Evolutionary conservation across 2,888 invertebrate species (phyloP).

Genomic region (Priocnemis perturbator): DNA sequence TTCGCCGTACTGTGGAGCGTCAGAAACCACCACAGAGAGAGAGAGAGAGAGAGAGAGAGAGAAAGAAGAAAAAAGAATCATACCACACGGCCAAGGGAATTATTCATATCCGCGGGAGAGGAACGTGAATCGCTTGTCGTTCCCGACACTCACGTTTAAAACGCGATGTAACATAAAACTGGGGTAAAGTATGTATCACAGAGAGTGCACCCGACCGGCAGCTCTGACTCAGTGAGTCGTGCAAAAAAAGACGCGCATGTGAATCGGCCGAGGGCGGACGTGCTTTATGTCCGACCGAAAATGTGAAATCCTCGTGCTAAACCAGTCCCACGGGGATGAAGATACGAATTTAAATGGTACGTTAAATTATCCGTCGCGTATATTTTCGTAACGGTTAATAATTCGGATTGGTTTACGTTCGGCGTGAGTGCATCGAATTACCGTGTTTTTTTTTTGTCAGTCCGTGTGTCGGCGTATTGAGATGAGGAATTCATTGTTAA

Average conservation of each 20-base stretch:
- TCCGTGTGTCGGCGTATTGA: too few relatives aligned
- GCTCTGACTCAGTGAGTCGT: constrained; percentile 32
- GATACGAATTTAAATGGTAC: too few relatives aligned
- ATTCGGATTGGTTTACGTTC: too few relatives aligned
- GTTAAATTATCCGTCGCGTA: too few relatives aligned
- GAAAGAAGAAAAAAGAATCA: too few relatives aligned
- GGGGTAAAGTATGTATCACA: constrained; percentile 27
- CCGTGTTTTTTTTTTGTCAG: too few relatives aligned
- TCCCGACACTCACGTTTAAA: constrained; percentile 15
- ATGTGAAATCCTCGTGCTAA: neutral
- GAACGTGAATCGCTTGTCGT: constrained; percentile 23
- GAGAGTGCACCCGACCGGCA: constrained; percentile 9
- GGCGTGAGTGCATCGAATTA: too few relatives aligned
- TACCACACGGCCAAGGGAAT: constrained; percentile 31
- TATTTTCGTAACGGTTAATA: too few relatives aligned
- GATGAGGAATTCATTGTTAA: constrained; percentile 4
- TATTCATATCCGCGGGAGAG: constrained; percentile 41
- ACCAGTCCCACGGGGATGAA: too few relatives aligned
- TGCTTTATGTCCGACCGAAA: constrained; percentile 15
- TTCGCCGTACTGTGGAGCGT: constrained; percentile 38
- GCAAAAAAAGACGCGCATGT: constrained; percentile 18
- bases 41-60: neutral
- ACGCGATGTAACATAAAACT: constrained; percentile 40
- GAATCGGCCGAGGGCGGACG: constrained; percentile 14
- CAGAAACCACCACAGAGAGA: constrained; percentile 28